Evolutionary conservation across 2,797 vertebrate species (phyloP).

Genomic region (Malacoraja senta): DNA sequence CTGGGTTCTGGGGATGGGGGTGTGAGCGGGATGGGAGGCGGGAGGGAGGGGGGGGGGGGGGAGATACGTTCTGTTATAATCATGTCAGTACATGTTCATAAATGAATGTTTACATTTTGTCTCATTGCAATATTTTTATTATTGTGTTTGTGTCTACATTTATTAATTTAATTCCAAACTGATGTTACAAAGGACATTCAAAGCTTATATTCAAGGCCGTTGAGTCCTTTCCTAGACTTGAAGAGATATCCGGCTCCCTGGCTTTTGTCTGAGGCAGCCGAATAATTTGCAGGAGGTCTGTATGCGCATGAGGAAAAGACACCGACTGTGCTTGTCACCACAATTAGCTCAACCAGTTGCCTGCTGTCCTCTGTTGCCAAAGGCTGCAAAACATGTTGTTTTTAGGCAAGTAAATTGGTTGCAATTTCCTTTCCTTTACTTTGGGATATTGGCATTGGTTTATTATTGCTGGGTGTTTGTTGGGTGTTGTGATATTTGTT

Average conservation of each 20-base stretch:
- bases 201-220: not conserved
- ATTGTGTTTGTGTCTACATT: not conserved
- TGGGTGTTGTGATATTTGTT: not conserved
- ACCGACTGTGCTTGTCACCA: not conserved
- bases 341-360: not conserved
- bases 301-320: not conserved
- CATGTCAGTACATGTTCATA: not conserved
- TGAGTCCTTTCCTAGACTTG: not conserved
- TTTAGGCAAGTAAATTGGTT: not conserved
- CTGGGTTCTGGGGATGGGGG: no score
- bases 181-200: not conserved
- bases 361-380: not conserved
- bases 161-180: not conserved
- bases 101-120: not conserved
- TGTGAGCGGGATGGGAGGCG: no score
- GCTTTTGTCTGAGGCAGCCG: not conserved
- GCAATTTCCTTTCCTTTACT: not conserved
- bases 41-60: not conserved
- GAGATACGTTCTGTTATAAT: not conserved
- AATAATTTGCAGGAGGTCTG: not conserved
- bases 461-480: not conserved
- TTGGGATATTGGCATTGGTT: not conserved
- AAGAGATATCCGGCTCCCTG: not conserved
- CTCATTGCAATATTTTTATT: not conserved
- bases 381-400: not conserved